Base-by-base conservation (phyloP, 2,797 vertebrate species). In the Phalanger gymnotis region DNA sequence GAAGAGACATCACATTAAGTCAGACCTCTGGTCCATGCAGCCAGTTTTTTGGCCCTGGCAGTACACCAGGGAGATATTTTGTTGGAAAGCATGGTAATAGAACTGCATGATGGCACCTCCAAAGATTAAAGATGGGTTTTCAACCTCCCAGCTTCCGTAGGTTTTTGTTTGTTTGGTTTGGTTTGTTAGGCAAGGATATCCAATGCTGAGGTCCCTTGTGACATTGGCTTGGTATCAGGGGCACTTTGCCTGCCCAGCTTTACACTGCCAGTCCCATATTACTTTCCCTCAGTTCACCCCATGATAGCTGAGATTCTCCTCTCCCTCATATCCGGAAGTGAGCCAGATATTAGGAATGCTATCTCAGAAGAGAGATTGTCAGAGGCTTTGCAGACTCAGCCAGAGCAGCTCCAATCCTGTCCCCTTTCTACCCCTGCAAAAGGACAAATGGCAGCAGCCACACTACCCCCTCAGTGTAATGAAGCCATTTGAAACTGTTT, bases 401-500 rank as follows among this genome's bases (percentile, higher is more conserved):
- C 57, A 89, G 11, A 0, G 4, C 34, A 91, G 51, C 3, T 94
- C 47, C 5, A 5, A n/a, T 40, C 2, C 13, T 31, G 0, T 5
- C 47, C 54, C 95, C 90, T 95, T 61, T 53, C 0, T 34, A 30
- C 52, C 6, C 93, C 92, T 92, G 54, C 94, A 95, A 3, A 52
- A 28, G 91, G 53, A 30, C 90, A 96, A 91, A 90, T 96, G 96
- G 55, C 90, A 54, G 19, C 73, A 87, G 10, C 40, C 73, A 87
- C 93, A 55, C 73, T 13, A 81, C 27, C 13, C 95, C 93, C 95
- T 91, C 5, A 14, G 31, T 91, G 54, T 87, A 90, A 94, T 61
- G 91, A 97, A 98, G 94, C 95, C 91, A 51, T 93, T 95, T 66
- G 90, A 95, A 98, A 93, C 94, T 91, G 61, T 28, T 19, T 34